Percentiles rank a stretch among this genome's conserved stretches.
Evolutionary conservation across 2,888 invertebrate genomes (phyloP).

Genomic region (Protonemura montana): DNA sequence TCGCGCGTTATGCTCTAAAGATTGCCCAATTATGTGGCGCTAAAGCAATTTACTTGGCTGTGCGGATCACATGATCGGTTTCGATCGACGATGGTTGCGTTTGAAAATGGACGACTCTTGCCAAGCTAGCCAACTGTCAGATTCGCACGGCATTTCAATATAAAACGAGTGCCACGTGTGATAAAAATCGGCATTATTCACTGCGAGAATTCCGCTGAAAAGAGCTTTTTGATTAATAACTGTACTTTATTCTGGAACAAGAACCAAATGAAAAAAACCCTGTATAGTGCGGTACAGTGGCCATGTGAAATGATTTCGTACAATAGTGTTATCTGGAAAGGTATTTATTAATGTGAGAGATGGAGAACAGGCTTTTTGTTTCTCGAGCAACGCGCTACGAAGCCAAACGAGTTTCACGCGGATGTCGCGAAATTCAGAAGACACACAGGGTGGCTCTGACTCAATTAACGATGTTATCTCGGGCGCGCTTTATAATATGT

Average conservation of each 20-base stretch:
- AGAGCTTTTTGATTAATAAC: neutral
- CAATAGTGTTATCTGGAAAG: neutral
- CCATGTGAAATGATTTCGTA: neutral
- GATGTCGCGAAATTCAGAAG: neutral
- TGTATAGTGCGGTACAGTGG: neutral
- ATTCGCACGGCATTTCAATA: neutral
- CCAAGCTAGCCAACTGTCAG: neutral
- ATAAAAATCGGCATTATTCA: neutral
- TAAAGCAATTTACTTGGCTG: neutral
- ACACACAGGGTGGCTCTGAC: neutral
- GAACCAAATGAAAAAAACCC: neutral
- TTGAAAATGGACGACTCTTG: neutral
- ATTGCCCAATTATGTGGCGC: neutral
- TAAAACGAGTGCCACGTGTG: neutral
- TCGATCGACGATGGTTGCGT: too few relatives aligned
- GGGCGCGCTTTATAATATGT: too few relatives aligned
- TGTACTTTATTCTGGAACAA: neutral
- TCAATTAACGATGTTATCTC: too few relatives aligned
- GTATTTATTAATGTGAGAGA: neutral
- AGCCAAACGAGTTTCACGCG: neutral
- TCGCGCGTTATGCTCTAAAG: neutral
- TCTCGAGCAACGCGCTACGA: neutral
- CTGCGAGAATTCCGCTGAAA: neutral
- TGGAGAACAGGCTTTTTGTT: neutral
- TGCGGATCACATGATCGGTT: neutral